phyloP scores from a whole-genome alignment of 2,797 vertebrate genomes.

The Spondyliosoma cantharus region DNA sequence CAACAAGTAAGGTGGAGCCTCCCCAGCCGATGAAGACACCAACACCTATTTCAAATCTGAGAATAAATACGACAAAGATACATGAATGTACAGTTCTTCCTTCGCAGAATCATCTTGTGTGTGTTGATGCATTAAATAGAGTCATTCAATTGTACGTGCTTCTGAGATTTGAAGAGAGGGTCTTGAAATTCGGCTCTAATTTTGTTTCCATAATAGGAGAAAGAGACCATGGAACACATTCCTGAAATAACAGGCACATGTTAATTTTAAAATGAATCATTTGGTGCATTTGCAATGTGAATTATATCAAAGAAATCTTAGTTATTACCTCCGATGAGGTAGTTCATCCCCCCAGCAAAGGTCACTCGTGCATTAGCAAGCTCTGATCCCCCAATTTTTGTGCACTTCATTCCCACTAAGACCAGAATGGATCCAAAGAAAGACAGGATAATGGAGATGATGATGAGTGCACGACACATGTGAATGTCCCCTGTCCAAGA shows the following conservation, averaged over 20 bases:
- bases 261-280: neutral
- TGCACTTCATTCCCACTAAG: slow-evolving; percentile 88
- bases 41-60: slow-evolving; percentile 94
- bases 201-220: slow-evolving; percentile 84
- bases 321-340: slow-evolving; percentile 80
- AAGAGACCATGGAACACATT: slow-evolving; percentile 81
- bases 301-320: neutral
- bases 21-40: slow-evolving; percentile 96
- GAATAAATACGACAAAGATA: slow-evolving; percentile 21
- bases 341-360: slow-evolving; percentile 85
- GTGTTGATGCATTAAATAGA: neutral
- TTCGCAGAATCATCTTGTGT: neutral
- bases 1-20: slow-evolving; percentile 91
- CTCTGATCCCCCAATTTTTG: slow-evolving; percentile 86
- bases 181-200: slow-evolving; percentile 82
- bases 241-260: slow-evolving; percentile 70
- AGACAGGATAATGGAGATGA: slow-evolving; percentile 81
- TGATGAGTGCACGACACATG: slow-evolving; percentile 86
- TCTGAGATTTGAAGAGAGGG: slow-evolving; percentile 74
- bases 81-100: neutral
- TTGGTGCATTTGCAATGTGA: neutral
- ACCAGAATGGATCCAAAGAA: slow-evolving; percentile 84
- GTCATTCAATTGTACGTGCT: slow-evolving; percentile 69
- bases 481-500: slow-evolving; percentile 84
- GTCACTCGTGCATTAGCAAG: slow-evolving; percentile 82